Conservation (phyloP, 1,140 invertebrate species). For the Maconellicoccus hirsutus region DNA sequence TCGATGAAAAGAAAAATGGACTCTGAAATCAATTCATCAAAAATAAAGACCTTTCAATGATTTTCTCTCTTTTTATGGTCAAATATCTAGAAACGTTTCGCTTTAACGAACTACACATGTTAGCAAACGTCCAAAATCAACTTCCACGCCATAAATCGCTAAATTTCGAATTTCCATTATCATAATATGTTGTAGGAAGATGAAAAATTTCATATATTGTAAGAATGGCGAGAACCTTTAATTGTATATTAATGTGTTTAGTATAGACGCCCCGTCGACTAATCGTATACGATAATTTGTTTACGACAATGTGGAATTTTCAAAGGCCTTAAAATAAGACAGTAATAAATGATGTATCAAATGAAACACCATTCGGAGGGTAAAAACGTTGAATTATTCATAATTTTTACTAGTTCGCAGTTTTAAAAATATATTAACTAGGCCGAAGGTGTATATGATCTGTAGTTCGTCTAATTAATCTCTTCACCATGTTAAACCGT, state of each 20-base stretch:
- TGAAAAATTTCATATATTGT: too few species aligned
- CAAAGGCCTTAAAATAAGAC: neutral
- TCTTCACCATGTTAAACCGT: too few species aligned
- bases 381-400: conserved; percentile 1
- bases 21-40: conserved; percentile 9
- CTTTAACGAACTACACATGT: neutral
- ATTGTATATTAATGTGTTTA: too few species aligned
- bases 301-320: neutral
- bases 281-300: too few species aligned
- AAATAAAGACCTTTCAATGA: neutral
- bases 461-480: neutral
- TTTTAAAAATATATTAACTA: neutral
- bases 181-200: neutral
- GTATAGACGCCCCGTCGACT: too few species aligned
- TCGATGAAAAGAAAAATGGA: conserved; percentile 4
- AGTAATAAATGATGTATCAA: neutral
- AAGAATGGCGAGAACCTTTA: neutral
- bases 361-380: neutral
- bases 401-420: neutral
- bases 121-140: neutral
- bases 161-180: neutral
- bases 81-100: neutral
- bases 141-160: neutral
- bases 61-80: neutral
- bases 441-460: neutral